Conservation (phyloP, 1,140 invertebrate species). For the Lithobius niger region DNA sequence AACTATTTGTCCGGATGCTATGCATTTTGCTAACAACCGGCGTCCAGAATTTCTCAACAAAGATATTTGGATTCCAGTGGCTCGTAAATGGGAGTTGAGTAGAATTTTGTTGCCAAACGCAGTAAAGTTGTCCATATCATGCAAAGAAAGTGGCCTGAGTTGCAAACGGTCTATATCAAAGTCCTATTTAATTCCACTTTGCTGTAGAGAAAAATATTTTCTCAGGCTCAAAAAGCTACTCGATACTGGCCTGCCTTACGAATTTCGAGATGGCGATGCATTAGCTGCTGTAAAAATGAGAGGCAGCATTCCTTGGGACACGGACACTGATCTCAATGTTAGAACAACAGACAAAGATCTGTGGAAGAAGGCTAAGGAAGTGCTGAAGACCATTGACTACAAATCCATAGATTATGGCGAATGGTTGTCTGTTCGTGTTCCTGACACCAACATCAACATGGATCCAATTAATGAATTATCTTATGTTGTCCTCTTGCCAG, state of each 20-base stretch:
- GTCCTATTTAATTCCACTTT: constrained; percentile 15
- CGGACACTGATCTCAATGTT: constrained; percentile 26
- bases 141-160: constrained; percentile 15
- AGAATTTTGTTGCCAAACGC: constrained; percentile 7
- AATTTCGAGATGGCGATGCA: constrained; percentile 22
- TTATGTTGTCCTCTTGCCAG: not conserved
- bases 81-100: constrained; percentile 18
- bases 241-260: constrained; percentile 17
- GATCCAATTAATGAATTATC: constrained; percentile 6
- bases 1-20: constrained; percentile 20
- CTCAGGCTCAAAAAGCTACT: constrained; percentile 11
- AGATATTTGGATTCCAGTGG: constrained; percentile 15
- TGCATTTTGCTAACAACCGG: not conserved
- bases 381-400: constrained; percentile 14
- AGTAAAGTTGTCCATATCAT: constrained; percentile 15
- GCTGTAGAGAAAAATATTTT: constrained; percentile 17
- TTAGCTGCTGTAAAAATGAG: constrained; percentile 25
- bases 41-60: not conserved
- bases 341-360: too few species aligned
- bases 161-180: constrained; percentile 11
- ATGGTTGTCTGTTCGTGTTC: constrained; percentile 15
- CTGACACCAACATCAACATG: constrained; percentile 9
- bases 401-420: constrained; percentile 11
- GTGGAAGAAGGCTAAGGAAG: constrained; percentile 16
- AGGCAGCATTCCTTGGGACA: constrained; percentile 24